A percentile compares a stretch with the other conserved stretches of the same genome.
These are phyloP conservation scores for Numenius arquata DNA, from an alignment of 2,113 vertebrate genomes.

Conservation along the genomic window DNA sequence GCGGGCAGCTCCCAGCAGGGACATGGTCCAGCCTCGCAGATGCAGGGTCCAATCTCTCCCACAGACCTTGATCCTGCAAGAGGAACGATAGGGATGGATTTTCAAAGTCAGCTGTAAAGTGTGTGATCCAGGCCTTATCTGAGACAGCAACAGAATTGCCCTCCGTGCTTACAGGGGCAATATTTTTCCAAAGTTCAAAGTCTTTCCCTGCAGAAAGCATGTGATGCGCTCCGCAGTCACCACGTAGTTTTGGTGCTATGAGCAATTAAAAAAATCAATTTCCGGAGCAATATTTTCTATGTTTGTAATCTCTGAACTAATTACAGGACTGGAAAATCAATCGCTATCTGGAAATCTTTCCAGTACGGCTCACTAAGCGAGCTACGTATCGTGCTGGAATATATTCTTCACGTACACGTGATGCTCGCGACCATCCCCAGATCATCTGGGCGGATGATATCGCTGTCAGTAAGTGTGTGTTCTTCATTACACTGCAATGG, in stretches of 20 bases:
- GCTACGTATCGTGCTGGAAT: background rate
- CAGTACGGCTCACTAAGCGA: background rate
- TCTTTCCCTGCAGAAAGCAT: background rate
- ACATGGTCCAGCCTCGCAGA: background rate
- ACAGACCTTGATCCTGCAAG: background rate
- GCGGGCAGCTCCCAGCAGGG: rapidly evolving
- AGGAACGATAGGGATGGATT: background rate
- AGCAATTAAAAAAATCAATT: constrained; percentile 37
- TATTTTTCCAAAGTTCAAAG: constrained; percentile 20
- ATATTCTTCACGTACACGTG: background rate
- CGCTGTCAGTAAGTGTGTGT: background rate
- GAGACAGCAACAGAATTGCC: background rate
- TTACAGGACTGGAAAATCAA: constrained; percentile 45
- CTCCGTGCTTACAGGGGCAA: background rate
- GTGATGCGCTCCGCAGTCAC: background rate
- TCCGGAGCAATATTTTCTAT: constrained; percentile 26
- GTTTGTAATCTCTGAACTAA: constrained; percentile 44
- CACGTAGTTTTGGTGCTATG: background rate
- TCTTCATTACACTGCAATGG: background rate
- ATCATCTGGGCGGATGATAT: background rate
- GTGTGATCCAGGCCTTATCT: background rate
- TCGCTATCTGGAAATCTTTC: constrained; percentile 34
- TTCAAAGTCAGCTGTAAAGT: background rate
- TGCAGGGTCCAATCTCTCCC: background rate
- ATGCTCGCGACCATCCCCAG: background rate